Evolutionary conservation across 1,140 invertebrate genomes (phyloP).

Genomic region (Lerema accius): DNA sequence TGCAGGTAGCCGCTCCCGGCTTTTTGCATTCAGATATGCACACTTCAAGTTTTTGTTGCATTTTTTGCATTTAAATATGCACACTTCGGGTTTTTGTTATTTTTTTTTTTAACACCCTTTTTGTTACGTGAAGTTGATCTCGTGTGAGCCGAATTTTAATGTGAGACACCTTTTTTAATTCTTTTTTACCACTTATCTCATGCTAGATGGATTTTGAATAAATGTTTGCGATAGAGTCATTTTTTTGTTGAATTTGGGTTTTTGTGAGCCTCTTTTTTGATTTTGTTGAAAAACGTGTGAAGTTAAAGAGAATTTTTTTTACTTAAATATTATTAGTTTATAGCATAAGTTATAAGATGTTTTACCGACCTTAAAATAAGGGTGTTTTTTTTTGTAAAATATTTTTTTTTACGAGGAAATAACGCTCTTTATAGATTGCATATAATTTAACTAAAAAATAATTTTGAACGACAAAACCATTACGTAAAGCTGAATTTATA

Average conservation of each 20-base stretch:
- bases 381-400: no score
- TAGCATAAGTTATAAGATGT: no score
- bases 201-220: slow-evolving; percentile 67
- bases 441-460: no score
- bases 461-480: no score
- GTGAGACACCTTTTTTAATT: slow-evolving; percentile 47
- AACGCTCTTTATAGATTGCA: no score
- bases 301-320: neutral
- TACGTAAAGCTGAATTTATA: no score
- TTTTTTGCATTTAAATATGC: slow-evolving; percentile 22
- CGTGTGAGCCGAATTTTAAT: slow-evolving; percentile 53
- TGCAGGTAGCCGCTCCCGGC: slow-evolving; percentile 3
- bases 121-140: slow-evolving; percentile 48
- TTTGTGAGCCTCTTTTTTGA: slow-evolving; percentile 32
- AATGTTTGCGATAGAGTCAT: slow-evolving; percentile 59
- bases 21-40: slow-evolving; percentile 22
- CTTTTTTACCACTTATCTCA: slow-evolving; percentile 72
- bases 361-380: no score
- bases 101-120: slow-evolving; percentile 40
- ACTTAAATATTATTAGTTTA: no score
- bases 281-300: slow-evolving; percentile 50
- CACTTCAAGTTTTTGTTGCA: slow-evolving; percentile 28
- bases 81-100: slow-evolving; percentile 27
- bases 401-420: no score
- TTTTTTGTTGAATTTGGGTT: slow-evolving; percentile 47